Evolutionary conservation across 2,888 invertebrate genomes (phyloP), one percentile per base, ranked within the genome.

Genomic region (Dione vanillae): DNA sequence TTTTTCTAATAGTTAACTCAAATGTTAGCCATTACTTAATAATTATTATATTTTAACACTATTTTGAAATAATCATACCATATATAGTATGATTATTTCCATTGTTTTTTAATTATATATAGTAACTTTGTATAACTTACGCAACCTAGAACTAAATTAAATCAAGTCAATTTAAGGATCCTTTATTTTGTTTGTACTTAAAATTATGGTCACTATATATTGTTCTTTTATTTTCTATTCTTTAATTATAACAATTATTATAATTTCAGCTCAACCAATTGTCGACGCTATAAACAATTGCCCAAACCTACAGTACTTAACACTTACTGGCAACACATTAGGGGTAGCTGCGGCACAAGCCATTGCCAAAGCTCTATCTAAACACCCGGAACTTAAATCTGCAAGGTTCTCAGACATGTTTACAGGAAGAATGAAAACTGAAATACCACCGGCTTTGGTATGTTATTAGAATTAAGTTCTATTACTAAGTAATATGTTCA

Each of bases 351-450:
- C 98, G 0, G 97, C 99, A 0, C 94, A 96, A 82, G 97, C 95
- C 0, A 96, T 99, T 68, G 97, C 97, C 0, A 95, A 96, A 81
- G 96, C 97, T 0, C 88, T 99, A 54, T 95, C 96, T 78, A 94
- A 92, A 19, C 97, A 97, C 78, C 96, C 96, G 0, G 96, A 97
- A 83, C 94, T 97, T 74, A 95, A 96, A 82, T 89, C 94, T 76
- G 98, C 98, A 0, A 88, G 97, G 67, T 99, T 99, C 97, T 98
- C 98, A 72, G 99, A 99, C 83, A 96, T 99, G 95, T 99, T 99
- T 85, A 99, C 99, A 0, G 97, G 99, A 0, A 94, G 99, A 62
- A 95, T 98, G 91, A 99, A 99, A 88, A 95, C 96, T 0, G 99
- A 99, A 93, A 99, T 99, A 82, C 99, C 99, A 0, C 94, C 95